These are phyloP conservation scores for Nyleta sp. DNA, from an alignment of 2,888 invertebrate genomes.

Conservation along the genomic window DNA sequence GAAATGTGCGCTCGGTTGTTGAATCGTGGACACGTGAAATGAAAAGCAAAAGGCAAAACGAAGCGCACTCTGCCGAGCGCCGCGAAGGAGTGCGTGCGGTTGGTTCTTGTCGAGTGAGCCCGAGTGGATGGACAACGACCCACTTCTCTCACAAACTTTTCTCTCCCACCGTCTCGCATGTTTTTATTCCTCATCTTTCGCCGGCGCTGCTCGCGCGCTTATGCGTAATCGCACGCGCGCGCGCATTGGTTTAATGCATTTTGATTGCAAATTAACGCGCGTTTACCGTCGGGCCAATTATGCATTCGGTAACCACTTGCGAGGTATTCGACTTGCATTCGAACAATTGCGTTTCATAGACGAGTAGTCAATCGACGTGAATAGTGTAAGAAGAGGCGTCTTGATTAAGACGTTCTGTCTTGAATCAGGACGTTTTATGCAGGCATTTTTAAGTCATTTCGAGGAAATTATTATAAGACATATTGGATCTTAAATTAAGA, in stretches of 20 bases:
- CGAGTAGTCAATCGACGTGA: too few species aligned
- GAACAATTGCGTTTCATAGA: too few species aligned
- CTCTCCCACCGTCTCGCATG: slow-evolving; percentile 69
- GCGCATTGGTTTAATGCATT: slow-evolving; percentile 49
- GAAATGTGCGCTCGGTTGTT: slow-evolving; percentile 5
- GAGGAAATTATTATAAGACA: too few species aligned
- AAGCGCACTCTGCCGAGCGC: slow-evolving; percentile 74
- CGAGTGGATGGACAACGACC: slow-evolving; percentile 79
- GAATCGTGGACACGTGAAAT: slow-evolving; percentile 25
- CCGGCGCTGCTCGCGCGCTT: slow-evolving; percentile 14
- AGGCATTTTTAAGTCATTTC: too few species aligned
- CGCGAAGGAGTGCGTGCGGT: slow-evolving; percentile 75
- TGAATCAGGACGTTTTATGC: too few species aligned
- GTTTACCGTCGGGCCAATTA: not conserved
- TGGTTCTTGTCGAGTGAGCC: slow-evolving; percentile 77
- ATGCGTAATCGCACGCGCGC: slow-evolving; percentile 37
- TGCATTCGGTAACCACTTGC: slow-evolving; percentile 17
- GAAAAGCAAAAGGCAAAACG: slow-evolving; percentile 28
- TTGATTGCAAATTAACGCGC: slow-evolving; percentile 20
- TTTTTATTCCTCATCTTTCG: slow-evolving; percentile 49
- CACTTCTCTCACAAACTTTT: slow-evolving; percentile 78
- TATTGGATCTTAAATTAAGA: too few species aligned
- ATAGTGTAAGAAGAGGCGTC: too few species aligned
- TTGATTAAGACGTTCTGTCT: too few species aligned
- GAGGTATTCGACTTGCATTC: not conserved